Evolutionary conservation across 1,140 invertebrate species (phyloP), one percentile per base, ranked within the genome.

Genomic region (Microplitis demolitor): DNA sequence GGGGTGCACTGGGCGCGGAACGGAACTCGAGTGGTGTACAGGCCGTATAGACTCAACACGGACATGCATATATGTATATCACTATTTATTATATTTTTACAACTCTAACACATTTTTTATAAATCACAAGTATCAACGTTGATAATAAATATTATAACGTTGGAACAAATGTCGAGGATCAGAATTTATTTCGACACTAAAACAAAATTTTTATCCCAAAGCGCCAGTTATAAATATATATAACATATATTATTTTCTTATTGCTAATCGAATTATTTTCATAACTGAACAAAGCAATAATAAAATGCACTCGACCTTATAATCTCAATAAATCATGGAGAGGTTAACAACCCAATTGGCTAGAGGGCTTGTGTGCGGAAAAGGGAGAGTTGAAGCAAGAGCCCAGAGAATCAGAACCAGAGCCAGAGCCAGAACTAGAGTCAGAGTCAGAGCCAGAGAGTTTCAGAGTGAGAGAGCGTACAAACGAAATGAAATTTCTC

Each of bases 401-500:
- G 13, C 11, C 11, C 31, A 13, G 33, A 35, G 16, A 3, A 53
- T 13, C 50, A 9, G 9, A 31, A 66, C 51, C 50, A 24, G 33
- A 53, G 13, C 45, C 50, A 66, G 6, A 33, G 35, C 37, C 14
- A 16, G n/a, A 64, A 16, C 39, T 45, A 45, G 39, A 45, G 24
- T 24, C 50, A 24, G 33, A 53, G 13, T 16, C 50, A 66, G 6
- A 33, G 35, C 37, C 14, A 16, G n/a, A 64, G 39, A 45, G 60
- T 54, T 9, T 37, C 5, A 54, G 62, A 56, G 62, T 8, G 14
- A 37, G 24, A 56, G 16, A 66, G 24, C 45, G 50, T 45, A 45
- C 39, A 53, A 71, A 35, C 11, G 62, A 71, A 71, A 71, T 66
- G 62, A 71, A 71, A 71, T 71, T 71, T 71, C 69, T 71, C 69